A percentile compares a stretch with the other conserved stretches of the same genome.
phyloP scores from a whole-genome alignment of 2,797 vertebrate genomes.

The Linurgus olivaceus region DNA sequence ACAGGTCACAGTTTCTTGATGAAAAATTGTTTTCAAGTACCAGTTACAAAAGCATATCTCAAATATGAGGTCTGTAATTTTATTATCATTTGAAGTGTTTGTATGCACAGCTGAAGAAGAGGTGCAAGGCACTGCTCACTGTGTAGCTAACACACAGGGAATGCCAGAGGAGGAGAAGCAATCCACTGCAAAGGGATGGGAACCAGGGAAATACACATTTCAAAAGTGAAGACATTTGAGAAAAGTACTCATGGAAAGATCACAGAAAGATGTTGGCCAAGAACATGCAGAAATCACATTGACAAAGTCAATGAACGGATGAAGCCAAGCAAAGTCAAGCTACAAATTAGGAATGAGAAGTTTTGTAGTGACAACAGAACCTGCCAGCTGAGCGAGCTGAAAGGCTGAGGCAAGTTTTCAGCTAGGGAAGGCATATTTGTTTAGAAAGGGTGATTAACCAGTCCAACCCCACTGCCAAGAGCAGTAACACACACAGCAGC shows the following conservation, averaged over 20 bases:
- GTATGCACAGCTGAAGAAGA: neutral
- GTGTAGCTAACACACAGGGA: neutral
- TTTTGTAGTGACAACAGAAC: neutral
- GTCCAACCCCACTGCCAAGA: neutral
- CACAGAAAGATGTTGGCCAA: neutral
- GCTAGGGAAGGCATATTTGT: accelerated
- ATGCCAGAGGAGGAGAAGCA: neutral
- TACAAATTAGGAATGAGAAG: neutral
- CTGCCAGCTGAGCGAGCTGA: neutral
- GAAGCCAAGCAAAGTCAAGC: neutral
- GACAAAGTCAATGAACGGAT: neutral
- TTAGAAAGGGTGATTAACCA: neutral
- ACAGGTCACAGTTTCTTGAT: neutral
- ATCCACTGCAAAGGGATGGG: neutral
- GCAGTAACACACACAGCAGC: neutral
- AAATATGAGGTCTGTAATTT: neutral
- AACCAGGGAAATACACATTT: neutral
- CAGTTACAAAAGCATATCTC: neutral
- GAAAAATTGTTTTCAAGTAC: conserved; percentile 23
- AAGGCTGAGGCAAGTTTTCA: neutral
- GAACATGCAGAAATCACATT: neutral
- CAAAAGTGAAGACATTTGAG: neutral
- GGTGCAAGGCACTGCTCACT: neutral
- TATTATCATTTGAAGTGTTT: neutral
- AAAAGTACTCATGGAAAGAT: neutral